A percentile compares a stretch with the other conserved stretches of the same genome.
These are phyloP conservation scores for Zaprionus inermis DNA, from an alignment of 1,140 invertebrate genomes.

Conservation along the genomic window DNA sequence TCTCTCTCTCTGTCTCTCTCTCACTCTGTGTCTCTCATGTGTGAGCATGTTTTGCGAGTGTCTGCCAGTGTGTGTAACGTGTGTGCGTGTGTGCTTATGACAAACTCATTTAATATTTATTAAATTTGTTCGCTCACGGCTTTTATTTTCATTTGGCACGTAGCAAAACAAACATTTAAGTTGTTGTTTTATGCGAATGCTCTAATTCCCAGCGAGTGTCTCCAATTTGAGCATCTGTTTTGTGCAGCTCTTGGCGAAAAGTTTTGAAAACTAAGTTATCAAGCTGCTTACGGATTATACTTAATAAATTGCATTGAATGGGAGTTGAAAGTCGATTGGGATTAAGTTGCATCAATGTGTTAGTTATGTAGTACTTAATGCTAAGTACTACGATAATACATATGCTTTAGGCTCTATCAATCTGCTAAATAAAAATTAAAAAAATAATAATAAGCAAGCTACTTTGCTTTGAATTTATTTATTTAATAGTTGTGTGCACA, in stretches of 20 bases:
- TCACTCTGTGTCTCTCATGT: neutral
- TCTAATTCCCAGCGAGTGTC: slow-evolving; percentile 1
- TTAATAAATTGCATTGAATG: neutral
- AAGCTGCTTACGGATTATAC: neutral
- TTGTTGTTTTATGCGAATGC: slow-evolving; percentile 38
- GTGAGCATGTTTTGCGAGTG: neutral
- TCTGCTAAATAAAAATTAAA: too few relatives aligned
- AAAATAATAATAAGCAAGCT: too few relatives aligned
- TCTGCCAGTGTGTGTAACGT: slow-evolving; percentile 6
- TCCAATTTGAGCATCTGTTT: slow-evolving; percentile 8
- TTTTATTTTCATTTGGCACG: slow-evolving; percentile 79
- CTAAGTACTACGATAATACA: too few relatives aligned
- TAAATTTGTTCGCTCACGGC: slow-evolving; percentile 69
- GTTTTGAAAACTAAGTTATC: neutral
- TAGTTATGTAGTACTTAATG: too few relatives aligned
- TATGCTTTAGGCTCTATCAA: too few relatives aligned
- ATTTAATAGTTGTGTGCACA: too few relatives aligned
- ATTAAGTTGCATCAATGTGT: too few relatives aligned
- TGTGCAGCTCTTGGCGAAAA: neutral
- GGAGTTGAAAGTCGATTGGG: too few relatives aligned
- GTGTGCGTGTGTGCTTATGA: slow-evolving; percentile 59
- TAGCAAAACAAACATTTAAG: slow-evolving; percentile 63
- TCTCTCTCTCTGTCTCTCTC: slow-evolving; percentile 18
- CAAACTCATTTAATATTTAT: slow-evolving; percentile 80
- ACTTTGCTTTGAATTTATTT: too few relatives aligned